Evolutionary conservation across 2,113 vertebrate species (phyloP).

Genomic region (Pituophis catenifer): DNA sequence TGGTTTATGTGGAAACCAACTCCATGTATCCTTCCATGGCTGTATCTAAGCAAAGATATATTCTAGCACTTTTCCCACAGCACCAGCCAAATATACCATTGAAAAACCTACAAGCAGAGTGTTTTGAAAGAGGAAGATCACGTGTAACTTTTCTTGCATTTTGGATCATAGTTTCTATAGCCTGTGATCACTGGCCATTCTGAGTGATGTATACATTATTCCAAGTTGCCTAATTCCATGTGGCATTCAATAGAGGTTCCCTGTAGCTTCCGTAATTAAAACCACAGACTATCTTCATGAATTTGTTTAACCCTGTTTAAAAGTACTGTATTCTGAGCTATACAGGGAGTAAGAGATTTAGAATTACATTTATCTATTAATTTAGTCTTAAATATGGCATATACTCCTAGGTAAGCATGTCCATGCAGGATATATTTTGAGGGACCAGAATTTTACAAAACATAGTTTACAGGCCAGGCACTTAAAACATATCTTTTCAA

Average conservation of each 20-base stretch:
- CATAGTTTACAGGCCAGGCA: background rate
- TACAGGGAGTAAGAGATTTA: background rate
- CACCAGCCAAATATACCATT: too few relatives aligned
- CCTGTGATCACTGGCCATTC: background rate
- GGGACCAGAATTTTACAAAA: background rate
- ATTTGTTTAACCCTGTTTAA: background rate
- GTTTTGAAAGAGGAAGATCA: background rate
- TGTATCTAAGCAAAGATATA: background rate
- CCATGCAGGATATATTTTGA: background rate
- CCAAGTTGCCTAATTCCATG: background rate
- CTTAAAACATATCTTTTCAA: background rate
- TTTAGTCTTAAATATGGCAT: background rate
- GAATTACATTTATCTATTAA: background rate
- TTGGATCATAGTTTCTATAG: background rate
- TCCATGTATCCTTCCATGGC: background rate
- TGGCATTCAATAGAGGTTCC: background rate
- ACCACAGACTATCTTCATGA: background rate
- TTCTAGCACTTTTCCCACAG: background rate
- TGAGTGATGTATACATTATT: background rate
- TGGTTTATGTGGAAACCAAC: background rate
- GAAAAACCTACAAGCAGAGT: background rate
- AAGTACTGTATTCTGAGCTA: background rate
- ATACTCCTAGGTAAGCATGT: background rate
- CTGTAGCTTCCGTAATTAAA: background rate
- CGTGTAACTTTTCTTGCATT: background rate